A percentile compares a stretch with the other conserved stretches of the same genome.
phyloP scores from a whole-genome alignment of 1,140 invertebrate species.

The Nymphalis io region DNA sequence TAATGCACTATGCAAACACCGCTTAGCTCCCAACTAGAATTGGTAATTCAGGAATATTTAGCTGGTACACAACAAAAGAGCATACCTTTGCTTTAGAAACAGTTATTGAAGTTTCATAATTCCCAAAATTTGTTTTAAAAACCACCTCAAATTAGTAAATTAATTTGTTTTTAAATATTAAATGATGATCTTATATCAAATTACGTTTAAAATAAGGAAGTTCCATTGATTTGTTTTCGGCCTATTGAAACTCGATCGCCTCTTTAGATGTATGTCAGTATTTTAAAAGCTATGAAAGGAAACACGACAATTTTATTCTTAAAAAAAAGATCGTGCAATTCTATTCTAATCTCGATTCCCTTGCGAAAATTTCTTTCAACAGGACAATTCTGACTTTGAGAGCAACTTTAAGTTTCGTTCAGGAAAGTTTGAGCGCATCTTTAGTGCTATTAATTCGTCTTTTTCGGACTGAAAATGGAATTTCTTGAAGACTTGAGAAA shows the following conservation, averaged over 20 bases:
- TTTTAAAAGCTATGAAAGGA: conserved; percentile 51
- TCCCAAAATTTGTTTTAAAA: not conserved
- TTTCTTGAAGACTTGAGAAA: conserved; percentile 40
- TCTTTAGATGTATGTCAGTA: conserved; percentile 29
- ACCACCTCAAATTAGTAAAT: not conserved
- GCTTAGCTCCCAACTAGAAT: conserved; percentile 27
- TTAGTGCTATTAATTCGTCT: conserved; percentile 56
- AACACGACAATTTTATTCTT: conserved; percentile 56
- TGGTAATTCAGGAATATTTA: conserved; percentile 27
- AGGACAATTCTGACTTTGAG: conserved; percentile 32
- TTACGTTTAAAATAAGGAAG: not conserved
- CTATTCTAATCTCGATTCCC: conserved; percentile 53
- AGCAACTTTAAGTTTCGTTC: conserved; percentile 40
- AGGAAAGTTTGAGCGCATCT: conserved; percentile 49
- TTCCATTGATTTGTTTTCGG: conserved; percentile 25
- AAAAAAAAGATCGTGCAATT: conserved; percentile 47
- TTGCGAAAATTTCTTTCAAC: conserved; percentile 45
- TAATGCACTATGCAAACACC: conserved; percentile 29
- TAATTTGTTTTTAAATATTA: not conserved
- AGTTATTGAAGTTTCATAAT: conserved; percentile 3
- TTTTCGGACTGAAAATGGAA: conserved; percentile 39
- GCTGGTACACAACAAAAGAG: conserved; percentile 17
- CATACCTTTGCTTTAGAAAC: not conserved
- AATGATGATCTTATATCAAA: not conserved
- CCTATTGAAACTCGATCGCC: conserved; percentile 24